Base-by-base conservation (phyloP, 2,797 vertebrate species). In the Periophthalmus magnuspinnatus region DNA sequence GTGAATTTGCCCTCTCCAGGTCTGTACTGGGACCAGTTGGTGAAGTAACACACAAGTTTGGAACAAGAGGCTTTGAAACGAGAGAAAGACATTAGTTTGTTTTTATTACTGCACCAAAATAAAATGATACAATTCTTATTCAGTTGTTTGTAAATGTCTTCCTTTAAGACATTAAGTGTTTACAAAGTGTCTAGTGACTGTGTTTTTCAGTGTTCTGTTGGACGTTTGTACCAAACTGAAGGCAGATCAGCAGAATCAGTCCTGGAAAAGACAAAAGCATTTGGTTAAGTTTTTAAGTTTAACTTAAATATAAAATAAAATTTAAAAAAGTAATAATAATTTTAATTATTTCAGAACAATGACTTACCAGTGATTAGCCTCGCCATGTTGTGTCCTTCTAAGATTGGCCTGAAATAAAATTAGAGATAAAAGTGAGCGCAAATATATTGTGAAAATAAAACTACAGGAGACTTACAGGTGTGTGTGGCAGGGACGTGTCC, bases 1-100 rank as follows among this genome's bases (percentile, higher is more conserved):
- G 87, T 34, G 78, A 83, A 84, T 32, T 38, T 91, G 32, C 90
- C 92, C 45, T 11, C 38, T 2, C 66, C 76, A 0, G 74, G 82
- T 69, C 87, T 79, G 38, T 88, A 93, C 72, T 92, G 92, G 68
- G 94, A 90, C 94, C 94, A 95, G 82, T 92, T 94, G 54, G 93
- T 93, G 69, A 94, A 95, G 84, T 95, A 95, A 67, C 95, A 96
- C 57, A 92, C 88, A 78, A 95, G 80, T 70, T 91, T 91, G 75
- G 84, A 86, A n/a, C 92, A 84, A 48, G 89, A 86, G 8, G 86
- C 94, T 95, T 59, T 81, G 61, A 28, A 28, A 78, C 21, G 76
- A 45, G 14, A 69, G 22, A 52, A 21, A 34, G 3, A 60, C 5
- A 34, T 58, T 13, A 56, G 13, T 7, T n/a, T 21, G 52, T n/a